Evolutionary conservation across 2,797 vertebrate species (phyloP).

Genomic region (Tragopan temminckii): DNA sequence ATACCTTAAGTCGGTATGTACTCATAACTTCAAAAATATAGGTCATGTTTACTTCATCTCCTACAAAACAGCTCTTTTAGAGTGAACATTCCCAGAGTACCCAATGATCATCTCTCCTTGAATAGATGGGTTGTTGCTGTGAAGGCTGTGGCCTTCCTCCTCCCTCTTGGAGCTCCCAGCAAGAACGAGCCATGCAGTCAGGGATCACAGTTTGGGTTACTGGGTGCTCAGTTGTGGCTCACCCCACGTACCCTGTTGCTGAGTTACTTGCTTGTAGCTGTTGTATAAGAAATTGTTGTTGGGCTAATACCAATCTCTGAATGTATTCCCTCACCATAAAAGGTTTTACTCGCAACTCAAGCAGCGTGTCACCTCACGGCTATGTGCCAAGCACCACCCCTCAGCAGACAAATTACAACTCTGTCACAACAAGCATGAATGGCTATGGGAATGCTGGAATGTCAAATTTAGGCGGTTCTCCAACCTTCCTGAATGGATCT

Average conservation of each 20-base stretch:
- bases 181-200: background rate
- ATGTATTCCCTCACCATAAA: constrained; percentile 46
- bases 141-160: background rate
- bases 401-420: constrained; percentile 96
- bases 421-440: constrained; percentile 97
- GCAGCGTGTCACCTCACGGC: constrained; percentile 96
- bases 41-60: constrained; percentile 26
- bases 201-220: background rate
- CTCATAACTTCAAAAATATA: constrained; percentile 10
- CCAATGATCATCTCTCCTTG: background rate
- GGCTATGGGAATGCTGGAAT: constrained; percentile 96
- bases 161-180: background rate
- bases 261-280: background rate
- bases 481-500: constrained; percentile 97
- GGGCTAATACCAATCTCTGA: constrained; percentile 6
- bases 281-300: background rate
- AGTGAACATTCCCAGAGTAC: background rate
- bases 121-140: background rate
- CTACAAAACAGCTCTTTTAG: constrained; percentile 16
- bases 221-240: background rate
- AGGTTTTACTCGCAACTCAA: constrained; percentile 97
- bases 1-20: background rate
- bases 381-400: constrained; percentile 97
- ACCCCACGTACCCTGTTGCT: fast-evolving
- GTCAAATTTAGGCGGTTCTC: constrained; percentile 95